A percentile compares a stretch with the other conserved stretches of the same genome.
phyloP scores from a whole-genome alignment of 2,888 invertebrate genomes.

The Athetis lepigone region DNA sequence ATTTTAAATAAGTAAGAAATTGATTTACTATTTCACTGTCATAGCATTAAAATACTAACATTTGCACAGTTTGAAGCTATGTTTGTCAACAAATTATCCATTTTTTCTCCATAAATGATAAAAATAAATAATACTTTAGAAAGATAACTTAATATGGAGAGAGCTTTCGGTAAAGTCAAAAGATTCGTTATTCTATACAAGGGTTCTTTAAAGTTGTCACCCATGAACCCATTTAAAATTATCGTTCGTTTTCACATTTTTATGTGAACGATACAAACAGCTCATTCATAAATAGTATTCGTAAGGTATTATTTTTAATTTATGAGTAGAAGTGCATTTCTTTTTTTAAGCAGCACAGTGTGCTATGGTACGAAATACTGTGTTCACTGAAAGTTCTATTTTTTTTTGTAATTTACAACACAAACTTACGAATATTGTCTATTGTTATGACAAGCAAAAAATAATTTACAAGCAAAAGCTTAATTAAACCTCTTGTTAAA shows the following conservation, averaged over 20 bases:
- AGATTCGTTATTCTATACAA: slow-evolving; percentile 55
- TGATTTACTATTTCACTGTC: too few species aligned
- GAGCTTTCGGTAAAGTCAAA: slow-evolving; percentile 56
- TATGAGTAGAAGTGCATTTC: slow-evolving; percentile 34
- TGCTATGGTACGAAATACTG: neutral
- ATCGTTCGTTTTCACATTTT: slow-evolving; percentile 53
- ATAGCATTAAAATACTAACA: too few species aligned
- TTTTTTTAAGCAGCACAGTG: slow-evolving; percentile 6
- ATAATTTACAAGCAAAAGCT: neutral
- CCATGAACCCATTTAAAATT: slow-evolving; percentile 59
- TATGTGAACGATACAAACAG: slow-evolving; percentile 43
- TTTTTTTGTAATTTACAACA: too few species aligned
- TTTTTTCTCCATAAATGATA: neutral
- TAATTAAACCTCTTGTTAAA: neutral
- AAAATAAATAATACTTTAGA: slow-evolving; percentile 37
- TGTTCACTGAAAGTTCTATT: neutral
- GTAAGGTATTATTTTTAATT: slow-evolving; percentile 23
- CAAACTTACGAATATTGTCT: neutral
- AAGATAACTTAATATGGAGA: slow-evolving; percentile 54
- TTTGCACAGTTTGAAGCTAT: neutral
- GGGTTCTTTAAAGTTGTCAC: slow-evolving; percentile 58
- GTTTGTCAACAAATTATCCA: slow-evolving; percentile 17
- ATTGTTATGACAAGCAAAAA: slow-evolving; percentile 5
- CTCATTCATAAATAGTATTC: slow-evolving; percentile 35
- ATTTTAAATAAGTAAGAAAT: too few species aligned